These are phyloP conservation scores for Antheraea pernyi DNA, from an alignment of 1,140 invertebrate species.

Conservation along the genomic window DNA sequence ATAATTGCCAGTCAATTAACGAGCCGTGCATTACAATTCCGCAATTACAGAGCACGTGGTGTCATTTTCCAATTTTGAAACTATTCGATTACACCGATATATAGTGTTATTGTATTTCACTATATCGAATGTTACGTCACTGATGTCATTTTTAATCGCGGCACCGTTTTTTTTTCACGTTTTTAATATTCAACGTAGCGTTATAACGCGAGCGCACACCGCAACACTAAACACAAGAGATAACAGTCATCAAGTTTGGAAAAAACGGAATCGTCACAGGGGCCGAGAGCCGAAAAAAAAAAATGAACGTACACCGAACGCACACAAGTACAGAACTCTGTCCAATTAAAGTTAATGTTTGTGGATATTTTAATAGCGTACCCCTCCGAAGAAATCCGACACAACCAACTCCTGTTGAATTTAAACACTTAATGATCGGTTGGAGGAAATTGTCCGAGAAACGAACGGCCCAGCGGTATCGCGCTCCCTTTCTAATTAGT, in stretches of 20 bases:
- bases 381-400: conserved; percentile 75
- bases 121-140: conserved; percentile 51
- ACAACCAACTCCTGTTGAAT: conserved; percentile 76
- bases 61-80: conserved; percentile 48
- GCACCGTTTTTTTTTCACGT: conserved; percentile 6
- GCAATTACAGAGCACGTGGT: conserved; percentile 47
- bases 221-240: conserved; percentile 66
- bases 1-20: conserved; percentile 55
- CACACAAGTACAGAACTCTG: conserved; percentile 75
- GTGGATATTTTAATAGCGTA: conserved; percentile 78
- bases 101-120: background rate
- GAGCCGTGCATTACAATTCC: conserved; percentile 49
- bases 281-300: conserved; percentile 40
- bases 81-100: background rate
- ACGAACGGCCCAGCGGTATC: conserved; percentile 63
- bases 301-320: conserved; percentile 38
- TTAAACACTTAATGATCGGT: conserved; percentile 79
- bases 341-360: conserved; percentile 79
- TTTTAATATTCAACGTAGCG: background rate
- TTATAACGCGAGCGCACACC: conserved; percentile 52
- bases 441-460: conserved; percentile 77
- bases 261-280: conserved; percentile 65
- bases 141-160: conserved; percentile 61
- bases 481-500: conserved; percentile 69
- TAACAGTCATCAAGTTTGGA: conserved; percentile 69